phyloP scores from a whole-genome alignment of 2,113 vertebrate species.

The Enhydra lutris region DNA sequence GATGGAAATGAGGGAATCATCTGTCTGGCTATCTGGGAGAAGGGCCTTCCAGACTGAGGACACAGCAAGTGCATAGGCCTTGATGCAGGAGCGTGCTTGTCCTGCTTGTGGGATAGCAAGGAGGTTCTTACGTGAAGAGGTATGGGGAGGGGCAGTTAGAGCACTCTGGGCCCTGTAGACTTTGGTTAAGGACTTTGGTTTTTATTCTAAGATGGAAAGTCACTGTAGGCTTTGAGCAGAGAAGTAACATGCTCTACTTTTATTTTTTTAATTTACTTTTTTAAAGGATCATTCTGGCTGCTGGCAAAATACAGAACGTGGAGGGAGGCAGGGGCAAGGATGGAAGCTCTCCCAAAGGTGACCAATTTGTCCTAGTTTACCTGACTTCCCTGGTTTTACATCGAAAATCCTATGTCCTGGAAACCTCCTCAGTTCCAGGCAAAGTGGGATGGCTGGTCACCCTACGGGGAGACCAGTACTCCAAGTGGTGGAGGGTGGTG shows the following conservation, averaged over 20 bases:
- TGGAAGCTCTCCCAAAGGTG: background rate
- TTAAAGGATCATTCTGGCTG: background rate
- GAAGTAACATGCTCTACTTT: background rate
- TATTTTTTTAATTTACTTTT: background rate
- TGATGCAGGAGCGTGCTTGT: background rate
- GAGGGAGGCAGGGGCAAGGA: background rate
- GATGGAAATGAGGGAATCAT: background rate
- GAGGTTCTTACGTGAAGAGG: background rate
- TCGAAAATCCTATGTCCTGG: background rate
- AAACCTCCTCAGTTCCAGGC: background rate
- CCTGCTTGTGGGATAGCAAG: background rate
- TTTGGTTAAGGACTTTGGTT: conserved; percentile 14
- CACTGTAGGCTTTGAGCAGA: background rate
- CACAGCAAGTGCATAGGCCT: background rate
- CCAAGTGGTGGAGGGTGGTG: background rate
- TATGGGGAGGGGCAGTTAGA: background rate
- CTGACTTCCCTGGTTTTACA: background rate
- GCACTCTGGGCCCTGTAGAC: background rate
- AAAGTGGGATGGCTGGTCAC: background rate
- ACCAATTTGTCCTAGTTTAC: background rate
- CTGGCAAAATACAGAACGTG: background rate
- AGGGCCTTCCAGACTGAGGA: background rate
- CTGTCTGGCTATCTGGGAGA: background rate
- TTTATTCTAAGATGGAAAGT: conserved; percentile 17
- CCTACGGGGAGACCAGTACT: background rate